These are phyloP conservation scores for Cavia porcellus DNA, from an alignment of 2,113 vertebrate genomes.

Conservation along the genomic window DNA sequence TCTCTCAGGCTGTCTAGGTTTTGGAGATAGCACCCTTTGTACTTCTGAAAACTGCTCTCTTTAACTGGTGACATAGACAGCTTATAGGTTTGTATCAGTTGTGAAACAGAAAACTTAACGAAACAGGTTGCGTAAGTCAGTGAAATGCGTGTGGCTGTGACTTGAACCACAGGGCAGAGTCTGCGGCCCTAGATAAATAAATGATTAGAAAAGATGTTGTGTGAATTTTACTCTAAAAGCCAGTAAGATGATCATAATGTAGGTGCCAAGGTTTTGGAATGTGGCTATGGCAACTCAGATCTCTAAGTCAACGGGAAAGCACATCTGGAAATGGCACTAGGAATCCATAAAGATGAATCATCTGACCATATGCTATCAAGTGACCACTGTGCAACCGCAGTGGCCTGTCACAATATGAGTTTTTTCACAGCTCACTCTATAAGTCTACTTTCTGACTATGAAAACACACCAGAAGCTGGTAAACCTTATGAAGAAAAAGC, in stretches of 20 bases:
- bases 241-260: not conserved
- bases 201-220: not conserved
- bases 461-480: not conserved
- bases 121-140: no score
- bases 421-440: not conserved
- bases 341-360: not conserved
- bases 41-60: not conserved
- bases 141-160: not conserved
- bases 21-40: not conserved
- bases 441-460: not conserved
- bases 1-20: not conserved
- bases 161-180: not conserved
- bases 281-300: not conserved
- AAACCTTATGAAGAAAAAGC: not conserved
- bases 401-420: not conserved
- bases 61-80: not conserved
- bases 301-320: not conserved
- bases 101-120: not conserved
- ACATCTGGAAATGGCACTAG: not conserved
- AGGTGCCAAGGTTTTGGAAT: not conserved
- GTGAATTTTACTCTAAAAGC: not conserved
- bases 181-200: no score
- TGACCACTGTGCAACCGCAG: not conserved
- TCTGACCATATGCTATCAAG: not conserved
- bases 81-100: not conserved